Base-by-base conservation (phyloP, 1,140 invertebrate genomes). In the Zaprionus ghesquierei region DNA sequence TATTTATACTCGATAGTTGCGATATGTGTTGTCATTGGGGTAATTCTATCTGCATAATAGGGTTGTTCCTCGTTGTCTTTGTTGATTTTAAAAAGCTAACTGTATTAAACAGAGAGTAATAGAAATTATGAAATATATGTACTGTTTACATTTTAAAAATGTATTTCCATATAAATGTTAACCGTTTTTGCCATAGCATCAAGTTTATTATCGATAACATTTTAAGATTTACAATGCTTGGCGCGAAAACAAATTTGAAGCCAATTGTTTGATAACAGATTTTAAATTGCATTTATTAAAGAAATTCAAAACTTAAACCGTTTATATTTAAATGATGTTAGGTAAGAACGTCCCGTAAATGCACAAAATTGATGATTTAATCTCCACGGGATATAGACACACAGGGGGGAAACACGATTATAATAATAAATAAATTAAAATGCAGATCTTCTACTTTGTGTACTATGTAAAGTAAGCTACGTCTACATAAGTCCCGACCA, bases 401-500 rank as follows among this genome's bases (percentile, higher is more conserved):
- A 54, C 56, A 72, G n/a, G 5, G 8, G 8, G n/a, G 35, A 41
- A n/a, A 41, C n/a, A 3, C 5, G 8, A 12, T 22, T 12, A 46
- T 22, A 46, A 6, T 18, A 87, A 76, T 89, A 79, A 74, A 89
- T 89, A 77, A 71, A 81, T 81, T 79, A 66, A 77, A 85, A 77
- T 80, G 78, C 77, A 85, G 65, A 81, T 81, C 66, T 80, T 64
- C 41, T 53, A 41, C 50, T 22, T 51, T 29, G 56, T 44, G 33
- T 46, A 68, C 59, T 22, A 20, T 31, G 27, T 35, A 23, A 46
- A 23, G 18, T 27, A 60, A 25, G 23, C 35, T 23, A 46, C 13
- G 53, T 59, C 23, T 27, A 15, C 25, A 29, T 38, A 41, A 18
- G 46, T 56, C 13, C 62, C 20, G 50, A 18, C 27, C 31, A 62